Percentiles rank a stretch among this genome's conserved stretches.
phyloP scores from a whole-genome alignment of 2,888 invertebrate species.

The Hetaerina titia region DNA sequence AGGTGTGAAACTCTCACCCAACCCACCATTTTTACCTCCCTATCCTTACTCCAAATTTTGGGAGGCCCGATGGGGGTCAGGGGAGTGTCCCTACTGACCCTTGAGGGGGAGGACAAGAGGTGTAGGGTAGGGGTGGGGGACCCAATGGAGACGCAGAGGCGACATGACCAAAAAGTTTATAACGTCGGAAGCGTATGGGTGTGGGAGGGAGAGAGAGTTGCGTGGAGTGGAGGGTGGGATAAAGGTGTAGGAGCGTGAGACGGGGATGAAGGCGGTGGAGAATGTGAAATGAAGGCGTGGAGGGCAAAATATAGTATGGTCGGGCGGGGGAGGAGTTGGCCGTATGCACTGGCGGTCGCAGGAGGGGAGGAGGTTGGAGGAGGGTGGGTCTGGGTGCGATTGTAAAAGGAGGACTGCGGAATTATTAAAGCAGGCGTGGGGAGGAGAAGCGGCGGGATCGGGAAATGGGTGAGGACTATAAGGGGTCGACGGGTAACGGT shows the following conservation, averaged over 20 bases:
- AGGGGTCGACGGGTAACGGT: constrained; percentile 28
- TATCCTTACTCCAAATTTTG: background rate
- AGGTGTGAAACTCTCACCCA: constrained; percentile 50
- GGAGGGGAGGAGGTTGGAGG: background rate
- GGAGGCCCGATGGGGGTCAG: constrained; percentile 48
- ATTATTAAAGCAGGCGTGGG: background rate
- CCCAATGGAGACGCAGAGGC: background rate
- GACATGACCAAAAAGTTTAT: constrained; percentile 11
- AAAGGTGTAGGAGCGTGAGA: background rate
- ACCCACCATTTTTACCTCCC: background rate
- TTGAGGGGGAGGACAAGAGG: constrained; percentile 7
- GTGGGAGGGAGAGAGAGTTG: background rate
- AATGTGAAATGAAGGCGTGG: background rate
- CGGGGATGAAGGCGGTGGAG: background rate
- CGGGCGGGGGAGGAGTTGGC: background rate
- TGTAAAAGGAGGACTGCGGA: background rate
- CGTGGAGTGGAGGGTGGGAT: background rate
- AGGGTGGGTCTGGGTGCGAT: background rate
- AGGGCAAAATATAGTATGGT: background rate
- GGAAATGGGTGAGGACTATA: constrained; percentile 21
- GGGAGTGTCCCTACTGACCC: constrained; percentile 55
- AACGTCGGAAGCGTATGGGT: background rate
- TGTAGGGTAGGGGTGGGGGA: background rate
- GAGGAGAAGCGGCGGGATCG: background rate
- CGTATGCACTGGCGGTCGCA: background rate